phyloP scores from a whole-genome alignment of 2,797 vertebrate genomes.

The Cynopterus sphinx region DNA sequence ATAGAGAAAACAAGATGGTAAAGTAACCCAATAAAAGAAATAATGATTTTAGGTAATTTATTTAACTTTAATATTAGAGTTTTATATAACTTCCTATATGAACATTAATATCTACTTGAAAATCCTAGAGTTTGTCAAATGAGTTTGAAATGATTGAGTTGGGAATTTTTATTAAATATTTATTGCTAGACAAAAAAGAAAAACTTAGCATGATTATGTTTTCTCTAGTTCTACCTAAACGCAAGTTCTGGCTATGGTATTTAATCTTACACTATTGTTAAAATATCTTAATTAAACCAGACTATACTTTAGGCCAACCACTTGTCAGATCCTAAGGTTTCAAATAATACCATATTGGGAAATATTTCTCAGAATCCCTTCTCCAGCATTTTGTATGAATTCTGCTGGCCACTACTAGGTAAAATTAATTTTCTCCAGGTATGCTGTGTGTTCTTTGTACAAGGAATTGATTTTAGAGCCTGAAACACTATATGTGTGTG shows the following conservation, averaged over 20 bases:
- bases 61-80: background rate
- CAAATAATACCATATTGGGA: background rate
- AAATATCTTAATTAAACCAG: background rate
- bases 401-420: background rate
- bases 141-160: background rate
- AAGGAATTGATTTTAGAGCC: background rate
- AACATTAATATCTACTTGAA: background rate
- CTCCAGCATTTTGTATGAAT: background rate
- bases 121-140: background rate
- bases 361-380: background rate
- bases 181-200: background rate
- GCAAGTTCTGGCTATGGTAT: background rate
- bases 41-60: background rate
- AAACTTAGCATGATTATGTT: background rate
- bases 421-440: background rate
- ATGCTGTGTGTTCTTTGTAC: background rate
- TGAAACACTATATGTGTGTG: background rate
- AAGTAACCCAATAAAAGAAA: background rate
- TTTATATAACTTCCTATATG: background rate
- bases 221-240: background rate
- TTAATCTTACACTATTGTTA: background rate
- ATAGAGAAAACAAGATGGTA: too few species aligned
- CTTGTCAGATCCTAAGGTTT: background rate
- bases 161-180: slow-evolving; percentile 23
- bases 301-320: background rate